Evolutionary conservation across 2,888 invertebrate species (phyloP), one percentile per base, ranked within the genome.

Genomic region (Aethes cnicana): DNA sequence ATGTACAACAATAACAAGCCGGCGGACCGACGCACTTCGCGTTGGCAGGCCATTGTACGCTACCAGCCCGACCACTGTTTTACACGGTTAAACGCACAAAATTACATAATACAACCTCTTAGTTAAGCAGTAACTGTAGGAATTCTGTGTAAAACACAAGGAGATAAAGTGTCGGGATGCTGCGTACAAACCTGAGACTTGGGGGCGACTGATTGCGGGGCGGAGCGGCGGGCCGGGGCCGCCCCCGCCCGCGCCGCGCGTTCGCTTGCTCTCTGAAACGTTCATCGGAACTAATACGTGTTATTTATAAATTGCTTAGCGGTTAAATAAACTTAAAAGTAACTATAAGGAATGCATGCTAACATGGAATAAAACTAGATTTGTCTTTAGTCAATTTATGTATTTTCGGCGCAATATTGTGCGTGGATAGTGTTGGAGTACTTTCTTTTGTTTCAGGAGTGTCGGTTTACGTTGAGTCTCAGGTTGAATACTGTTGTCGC

Each of bases 121-220:
- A 54, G 43, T 54, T 54, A 47, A 32, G 33, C 47, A 48, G 48
- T 61, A 62, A 59, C 57, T 53, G 53, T 59, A 56, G 53, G 56
- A 62, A 63, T 68, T 59, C 65, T 57, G 59, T 57, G 49, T 49
- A 50, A 59, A 68, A 66, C 65, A 63, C 61, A 59, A 66, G 53
- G 58, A 64, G 72, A 66, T 73, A 73, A 74, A 72, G 62, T 60
- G 69, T 64, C 64, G 71, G 79, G 82, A 86, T 86, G 86, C 84
- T 87, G 85, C 74, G 86, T 73, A 74, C 86, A 80, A 86, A 85
- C 83, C 84, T 84, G 82, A 81, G 86, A 85, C 87, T 85, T 80
- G 70, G 81, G 81, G 84, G 80, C 88, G 79, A 88, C 88, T 88
- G 85, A 80, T 77, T 80, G 74, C 72, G 68, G 54, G 55, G 59